phyloP scores from a whole-genome alignment of 2,888 invertebrate species.

The Sisyra terminalis region DNA sequence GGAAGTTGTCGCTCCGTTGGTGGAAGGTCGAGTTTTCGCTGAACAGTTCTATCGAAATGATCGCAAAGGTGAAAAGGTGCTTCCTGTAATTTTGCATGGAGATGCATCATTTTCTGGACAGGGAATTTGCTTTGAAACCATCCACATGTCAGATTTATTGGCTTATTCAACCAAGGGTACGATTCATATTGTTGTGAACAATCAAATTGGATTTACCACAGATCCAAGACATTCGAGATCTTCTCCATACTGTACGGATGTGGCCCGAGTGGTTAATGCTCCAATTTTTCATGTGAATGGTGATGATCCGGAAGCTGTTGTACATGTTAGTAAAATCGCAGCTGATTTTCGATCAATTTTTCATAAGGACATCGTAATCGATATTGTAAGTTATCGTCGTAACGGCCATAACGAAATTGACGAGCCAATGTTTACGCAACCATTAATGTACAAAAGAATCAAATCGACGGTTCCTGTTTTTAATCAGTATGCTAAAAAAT shows the following conservation, averaged over 20 bases:
- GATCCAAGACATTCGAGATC: conserved; percentile 77
- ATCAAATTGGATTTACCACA: conserved; percentile 93
- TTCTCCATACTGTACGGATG: conserved; percentile 79
- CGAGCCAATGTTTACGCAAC: conserved; percentile 96
- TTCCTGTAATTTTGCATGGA: conserved; percentile 88
- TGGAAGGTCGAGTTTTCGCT: conserved; percentile 87
- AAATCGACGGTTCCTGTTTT: conserved; percentile 58
- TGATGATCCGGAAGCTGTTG: conserved; percentile 83
- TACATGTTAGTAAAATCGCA: conserved; percentile 81
- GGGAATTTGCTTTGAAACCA: conserved; percentile 91
- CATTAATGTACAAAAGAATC: conserved; percentile 91
- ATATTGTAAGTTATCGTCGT: conserved; percentile 80
- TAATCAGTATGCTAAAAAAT: conserved; percentile 67
- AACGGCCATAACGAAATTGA: conserved; percentile 96
- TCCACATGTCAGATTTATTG: conserved; percentile 86
- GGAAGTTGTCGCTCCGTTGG: conserved; percentile 88
- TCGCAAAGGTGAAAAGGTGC: conserved; percentile 80
- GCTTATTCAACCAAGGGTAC: conserved; percentile 91
- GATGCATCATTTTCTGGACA: conserved; percentile 94
- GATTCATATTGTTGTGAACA: conserved; percentile 87
- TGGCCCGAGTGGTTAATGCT: conserved; percentile 81
- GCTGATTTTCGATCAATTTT: conserved; percentile 87
- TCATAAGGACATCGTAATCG: conserved; percentile 88
- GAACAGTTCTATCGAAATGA: conserved; percentile 93
- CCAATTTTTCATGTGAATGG: conserved; percentile 92